Percentiles rank a stretch among this genome's conserved stretches.
These are phyloP conservation scores for Trachelus troglodyta DNA, from an alignment of 2,888 invertebrate genomes.

Conservation along the genomic window DNA sequence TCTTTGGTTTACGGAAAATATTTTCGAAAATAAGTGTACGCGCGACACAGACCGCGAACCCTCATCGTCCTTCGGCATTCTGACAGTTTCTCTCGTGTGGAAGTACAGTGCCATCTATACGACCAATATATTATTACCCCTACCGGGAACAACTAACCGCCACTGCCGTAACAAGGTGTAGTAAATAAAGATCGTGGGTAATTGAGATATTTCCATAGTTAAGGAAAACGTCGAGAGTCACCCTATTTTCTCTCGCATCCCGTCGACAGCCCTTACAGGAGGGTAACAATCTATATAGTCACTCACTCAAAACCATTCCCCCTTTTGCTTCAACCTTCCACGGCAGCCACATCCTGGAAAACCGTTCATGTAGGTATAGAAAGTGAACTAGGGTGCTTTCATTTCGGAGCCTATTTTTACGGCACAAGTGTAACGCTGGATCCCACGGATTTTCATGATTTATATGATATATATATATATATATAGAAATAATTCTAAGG, in stretches of 20 bases:
- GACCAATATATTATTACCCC: not conserved
- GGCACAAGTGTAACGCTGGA: not conserved
- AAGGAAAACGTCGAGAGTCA: not conserved
- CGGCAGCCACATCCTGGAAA: not conserved
- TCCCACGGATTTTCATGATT: constrained; percentile 18
- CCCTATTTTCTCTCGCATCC: not conserved
- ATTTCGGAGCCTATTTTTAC: not conserved
- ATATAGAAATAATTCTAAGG: constrained; percentile 11
- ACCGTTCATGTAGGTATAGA: not conserved
- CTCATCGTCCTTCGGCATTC: not conserved
- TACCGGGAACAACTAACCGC: not conserved
- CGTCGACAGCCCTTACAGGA: not conserved
- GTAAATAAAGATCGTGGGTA: constrained; percentile 2
- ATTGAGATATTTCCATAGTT: not conserved
- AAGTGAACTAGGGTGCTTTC: not conserved
- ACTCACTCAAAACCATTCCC: not conserved
- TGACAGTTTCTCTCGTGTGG: not conserved
- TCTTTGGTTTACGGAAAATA: constrained; percentile 5
- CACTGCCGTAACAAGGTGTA: not conserved
- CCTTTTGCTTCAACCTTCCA: no score
- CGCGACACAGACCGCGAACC: not conserved
- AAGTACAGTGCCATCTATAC: not conserved
- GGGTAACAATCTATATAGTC: not conserved
- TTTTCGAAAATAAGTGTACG: not conserved
- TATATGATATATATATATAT: constrained; percentile 13